Evolutionary conservation across 2,113 vertebrate species (phyloP), one percentile per base, ranked within the genome.

Genomic region (Gobius niger): DNA sequence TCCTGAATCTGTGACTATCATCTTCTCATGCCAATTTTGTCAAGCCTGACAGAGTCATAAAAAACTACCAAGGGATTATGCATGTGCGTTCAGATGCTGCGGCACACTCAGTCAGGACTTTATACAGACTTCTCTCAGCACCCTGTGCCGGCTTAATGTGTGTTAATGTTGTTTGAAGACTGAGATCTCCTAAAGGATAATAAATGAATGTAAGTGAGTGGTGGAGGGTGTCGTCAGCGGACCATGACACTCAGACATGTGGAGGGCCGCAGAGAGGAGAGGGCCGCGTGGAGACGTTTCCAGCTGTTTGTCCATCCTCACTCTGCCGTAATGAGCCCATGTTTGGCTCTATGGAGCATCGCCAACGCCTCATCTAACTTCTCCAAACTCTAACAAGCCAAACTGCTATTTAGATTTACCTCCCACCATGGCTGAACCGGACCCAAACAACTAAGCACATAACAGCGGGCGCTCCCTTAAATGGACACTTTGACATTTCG

Each of bases 251-350:
- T 86, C 72, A 84, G 81, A 82, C 86, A 81, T 77, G 83, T 68
- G 75, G 84, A 77, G 78, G 79, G 66, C 68, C 7, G 70, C 62
- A 77, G 72, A 64, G 74, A 81, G 75, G 76, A 76, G 76, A 77
- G 79, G 81, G 85, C 81, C 68, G 76, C 76, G 65, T 72, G 67
- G 75, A 77, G 86, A 75, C 54, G 76, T 16, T 6, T 93, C 88
- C 92, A 92, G 90, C 92, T 92, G 91, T 91, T 91, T 79, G 82
- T 81, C 88, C 83, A 73, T 88, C 89, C 87, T 74, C 57, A 82
- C 82, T 82, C 76, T 71, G 80, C 85, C 56, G 86, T 93, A 92
- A 92, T 92, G 90, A 93, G 89, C 73, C 80, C 79, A 57, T 82
- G 78, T 90, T 83, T 83, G 87, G 88, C 87, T 84, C 85, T 81